Percentiles rank a stretch among this genome's conserved stretches.
phyloP scores from a whole-genome alignment of 1,140 invertebrate genomes.

The Dufourea novaeangliae region DNA sequence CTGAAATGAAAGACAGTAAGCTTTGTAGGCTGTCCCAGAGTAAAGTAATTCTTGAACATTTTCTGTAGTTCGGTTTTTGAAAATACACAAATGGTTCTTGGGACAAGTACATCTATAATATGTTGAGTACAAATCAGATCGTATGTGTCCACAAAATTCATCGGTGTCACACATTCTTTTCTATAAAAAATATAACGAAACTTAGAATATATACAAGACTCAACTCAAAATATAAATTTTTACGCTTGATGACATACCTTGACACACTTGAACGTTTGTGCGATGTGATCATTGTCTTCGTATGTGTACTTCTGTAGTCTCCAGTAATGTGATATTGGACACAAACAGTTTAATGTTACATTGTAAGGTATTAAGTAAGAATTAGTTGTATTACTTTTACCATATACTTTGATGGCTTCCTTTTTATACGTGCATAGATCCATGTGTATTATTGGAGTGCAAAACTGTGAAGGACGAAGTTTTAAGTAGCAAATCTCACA shows the following conservation, averaged over 20 bases:
- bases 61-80: constrained; percentile 75
- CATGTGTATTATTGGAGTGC: constrained; percentile 57
- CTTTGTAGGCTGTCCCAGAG: constrained; percentile 82
- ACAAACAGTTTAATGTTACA: constrained; percentile 68
- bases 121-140: constrained; percentile 82
- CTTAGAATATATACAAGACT: neutral
- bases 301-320: constrained; percentile 72
- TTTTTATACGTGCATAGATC: constrained; percentile 65
- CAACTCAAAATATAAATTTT: neutral
- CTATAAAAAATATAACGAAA: constrained; percentile 65
- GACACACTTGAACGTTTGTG: constrained; percentile 73
- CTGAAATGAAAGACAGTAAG: constrained; percentile 80
- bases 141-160: constrained; percentile 81
- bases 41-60: constrained; percentile 84
- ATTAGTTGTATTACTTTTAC: constrained; percentile 64
- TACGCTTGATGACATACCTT: constrained; percentile 65
- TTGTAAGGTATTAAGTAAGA: constrained; percentile 67
- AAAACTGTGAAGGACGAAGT: constrained; percentile 72
- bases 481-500: constrained; percentile 26
- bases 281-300: constrained; percentile 63
- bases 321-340: constrained; percentile 73
- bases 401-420: constrained; percentile 65
- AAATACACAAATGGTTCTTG: constrained; percentile 83
- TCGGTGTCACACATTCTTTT: constrained; percentile 77
- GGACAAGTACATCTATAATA: constrained; percentile 86